Conservation (phyloP, 2,797 vertebrate genomes). For the Botia kubotai region DNA sequence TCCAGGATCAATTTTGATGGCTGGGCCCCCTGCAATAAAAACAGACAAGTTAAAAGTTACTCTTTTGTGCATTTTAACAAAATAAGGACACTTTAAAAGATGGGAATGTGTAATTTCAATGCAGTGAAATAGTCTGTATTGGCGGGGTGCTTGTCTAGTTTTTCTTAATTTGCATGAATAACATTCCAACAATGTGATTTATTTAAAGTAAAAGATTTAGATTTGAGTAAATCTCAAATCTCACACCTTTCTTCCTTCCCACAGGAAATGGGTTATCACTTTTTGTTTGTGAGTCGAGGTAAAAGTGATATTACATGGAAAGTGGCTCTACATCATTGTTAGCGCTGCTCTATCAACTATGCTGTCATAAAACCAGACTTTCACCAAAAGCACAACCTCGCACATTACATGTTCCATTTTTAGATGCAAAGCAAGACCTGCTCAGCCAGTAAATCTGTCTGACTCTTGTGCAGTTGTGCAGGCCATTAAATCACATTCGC, state of each 20-base stretch:
- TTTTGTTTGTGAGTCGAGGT: not conserved
- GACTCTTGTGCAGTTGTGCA: not conserved
- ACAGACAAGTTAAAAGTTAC: not conserved
- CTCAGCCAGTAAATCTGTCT: constrained; percentile 4
- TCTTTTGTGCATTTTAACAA: not conserved
- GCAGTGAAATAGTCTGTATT: not conserved
- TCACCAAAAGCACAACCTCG: constrained; percentile 3
- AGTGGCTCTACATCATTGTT: not conserved
- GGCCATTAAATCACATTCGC: constrained; percentile 19
- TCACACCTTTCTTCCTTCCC: not conserved
- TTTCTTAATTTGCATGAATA: not conserved
- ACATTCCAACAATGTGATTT: not conserved
- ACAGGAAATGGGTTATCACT: not conserved
- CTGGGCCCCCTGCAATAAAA: not conserved
- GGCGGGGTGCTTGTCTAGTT: no score
- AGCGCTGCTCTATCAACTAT: not conserved
- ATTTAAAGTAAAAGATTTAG: constrained; percentile 12
- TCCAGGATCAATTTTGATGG: not conserved
- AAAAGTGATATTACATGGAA: constrained; percentile 10
- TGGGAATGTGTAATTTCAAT: not conserved
- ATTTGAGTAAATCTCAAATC: constrained; percentile 7
- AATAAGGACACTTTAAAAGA: not conserved
- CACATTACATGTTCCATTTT: constrained; percentile 2
- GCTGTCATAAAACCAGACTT: not conserved
- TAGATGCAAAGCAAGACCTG: not conserved